Evolutionary conservation across 2,888 invertebrate species (phyloP).

Genomic region (Caenorhabditis sp.): DNA sequence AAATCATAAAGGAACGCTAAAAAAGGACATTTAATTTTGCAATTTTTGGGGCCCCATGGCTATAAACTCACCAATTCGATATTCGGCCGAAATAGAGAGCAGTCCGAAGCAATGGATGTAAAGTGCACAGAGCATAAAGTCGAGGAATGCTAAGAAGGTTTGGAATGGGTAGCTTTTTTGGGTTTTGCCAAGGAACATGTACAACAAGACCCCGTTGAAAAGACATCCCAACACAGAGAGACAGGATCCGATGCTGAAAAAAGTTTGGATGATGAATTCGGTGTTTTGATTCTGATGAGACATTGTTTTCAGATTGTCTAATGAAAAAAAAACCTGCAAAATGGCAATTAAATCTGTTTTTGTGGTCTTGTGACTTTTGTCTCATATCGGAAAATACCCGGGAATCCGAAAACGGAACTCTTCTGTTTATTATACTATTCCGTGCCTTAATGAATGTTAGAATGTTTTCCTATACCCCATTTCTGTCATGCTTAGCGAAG

Average conservation of each 20-base stretch:
- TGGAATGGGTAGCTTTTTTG: slow-evolving; percentile 65
- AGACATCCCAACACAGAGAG: slow-evolving; percentile 71
- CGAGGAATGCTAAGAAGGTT: slow-evolving; percentile 73
- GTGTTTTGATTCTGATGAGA: slow-evolving; percentile 11
- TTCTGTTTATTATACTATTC: slow-evolving; percentile 32
- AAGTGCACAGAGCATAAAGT: slow-evolving; percentile 74
- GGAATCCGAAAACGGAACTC: not conserved
- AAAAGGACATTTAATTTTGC: slow-evolving; percentile 1
- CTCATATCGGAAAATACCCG: not conserved
- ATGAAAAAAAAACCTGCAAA: slow-evolving; percentile 39
- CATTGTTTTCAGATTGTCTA: slow-evolving; percentile 19
- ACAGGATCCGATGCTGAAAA: slow-evolving; percentile 71
- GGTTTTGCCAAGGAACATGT: slow-evolving; percentile 67
- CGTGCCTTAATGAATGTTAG: slow-evolving; percentile 27
- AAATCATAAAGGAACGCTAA: slow-evolving; percentile 67
- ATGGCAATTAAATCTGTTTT: slow-evolving; percentile 51
- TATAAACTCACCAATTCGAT: slow-evolving; percentile 58
- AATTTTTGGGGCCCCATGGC: not conserved
- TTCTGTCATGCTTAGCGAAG: slow-evolving; percentile 3
- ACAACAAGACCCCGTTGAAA: slow-evolving; percentile 71
- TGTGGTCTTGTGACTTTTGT: slow-evolving; percentile 19
- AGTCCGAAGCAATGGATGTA: slow-evolving; percentile 72
- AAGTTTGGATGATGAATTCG: slow-evolving; percentile 7
- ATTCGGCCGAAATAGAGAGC: slow-evolving; percentile 60
- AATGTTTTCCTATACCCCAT: slow-evolving; percentile 6